Base-by-base conservation (phyloP, 2,888 invertebrate genomes). In the Fabriciana adippe region DNA sequence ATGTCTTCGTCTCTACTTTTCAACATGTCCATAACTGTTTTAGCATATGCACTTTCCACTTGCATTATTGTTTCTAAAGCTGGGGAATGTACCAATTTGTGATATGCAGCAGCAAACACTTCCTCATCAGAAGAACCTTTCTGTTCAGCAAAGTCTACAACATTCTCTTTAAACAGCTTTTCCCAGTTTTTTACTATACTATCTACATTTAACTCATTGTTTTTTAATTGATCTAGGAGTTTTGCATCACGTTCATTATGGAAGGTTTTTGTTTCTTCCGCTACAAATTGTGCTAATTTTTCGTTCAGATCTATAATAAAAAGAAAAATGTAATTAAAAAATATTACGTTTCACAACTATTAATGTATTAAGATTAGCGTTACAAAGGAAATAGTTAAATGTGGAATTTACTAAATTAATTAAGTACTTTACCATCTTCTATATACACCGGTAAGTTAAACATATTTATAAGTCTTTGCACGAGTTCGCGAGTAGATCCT, bases 51-150 rank as follows among this genome's bases (percentile, higher is more conserved):
- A 79, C 97, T 96, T 85, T 99, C 98, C 48, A 97, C 95, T 79
- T 97, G 96, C 21, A 99, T 93, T 81, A 99, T 96, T 0, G 97
- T 96, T 81, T 97, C 97, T 31, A 98, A 88, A 0, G 97, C 97
- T 0, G 97, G 96, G 0, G 97, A 97, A 84, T 97, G 97, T 2
- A 97, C 96, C 60, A 95, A 78, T 79, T 94, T 93, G 83, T 97
- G 97, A 85, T 97, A 97, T 26, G 97, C 97, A 3, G 96, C 96
- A 2, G 97, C 96, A 90, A 97, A 97, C 51, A 96, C 93, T 86
- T 97, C 97, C 81, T 97, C 97, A 85, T 97, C 97, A 0, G 96
- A 95, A 0, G 97, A 96, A 55, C 96, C 92, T 70, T 96, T 94
- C 67, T 95, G 95, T 80, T 97, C 97, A 0, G 97, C 96, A 93